Base-by-base conservation (phyloP, 1,140 invertebrate genomes). In the Cyrtorhinus lividipennis region DNA sequence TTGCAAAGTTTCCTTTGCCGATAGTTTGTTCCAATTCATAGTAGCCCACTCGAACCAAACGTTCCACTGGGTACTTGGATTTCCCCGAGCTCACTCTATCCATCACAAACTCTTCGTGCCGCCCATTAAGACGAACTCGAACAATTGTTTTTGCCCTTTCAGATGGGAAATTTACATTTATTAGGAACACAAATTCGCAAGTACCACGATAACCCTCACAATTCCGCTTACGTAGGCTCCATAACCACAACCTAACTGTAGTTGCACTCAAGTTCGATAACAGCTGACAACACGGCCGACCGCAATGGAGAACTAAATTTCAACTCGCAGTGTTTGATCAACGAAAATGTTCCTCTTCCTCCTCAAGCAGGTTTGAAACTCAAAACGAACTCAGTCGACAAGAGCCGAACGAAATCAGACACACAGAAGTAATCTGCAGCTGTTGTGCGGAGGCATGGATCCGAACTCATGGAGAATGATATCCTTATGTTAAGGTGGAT, bases 1-100 rank as follows among this genome's bases (percentile, higher is more conserved):
- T 90, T 64, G 95, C 94, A 80, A 98, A 98, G 80, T 98, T 98
- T 64, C 95, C 95, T 78, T 97, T 98, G 69, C 95, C 91, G 71
- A 98, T 97, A 64, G 93, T 98, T 72, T 87, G 83, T 73, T 94
- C 91, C 71, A 98, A 86, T 76, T 96, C 91, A 75, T 98, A 98
- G 81, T 95, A 95, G 69, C 95, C 95, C 69, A 98, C 90, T 69
- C 91, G 83, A 71, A 95, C 89, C 62, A 90, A 81, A 74, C 84
- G 85, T 74, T 87, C 87, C 67, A 78, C 76, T 68, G 74, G 73
- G 69, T 74, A 76, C 70, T 77, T 72, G 67, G 76, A 74, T 66
- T 72, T 73, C 15, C 60, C 64, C 22, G 62, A 60, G 56, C 46
- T 65, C 62, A 64, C 62, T 66, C 64, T 66, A 65, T 66, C 65